Evolutionary conservation across 2,888 invertebrate genomes (phyloP).

Genomic region (Andrena bicolor): DNA sequence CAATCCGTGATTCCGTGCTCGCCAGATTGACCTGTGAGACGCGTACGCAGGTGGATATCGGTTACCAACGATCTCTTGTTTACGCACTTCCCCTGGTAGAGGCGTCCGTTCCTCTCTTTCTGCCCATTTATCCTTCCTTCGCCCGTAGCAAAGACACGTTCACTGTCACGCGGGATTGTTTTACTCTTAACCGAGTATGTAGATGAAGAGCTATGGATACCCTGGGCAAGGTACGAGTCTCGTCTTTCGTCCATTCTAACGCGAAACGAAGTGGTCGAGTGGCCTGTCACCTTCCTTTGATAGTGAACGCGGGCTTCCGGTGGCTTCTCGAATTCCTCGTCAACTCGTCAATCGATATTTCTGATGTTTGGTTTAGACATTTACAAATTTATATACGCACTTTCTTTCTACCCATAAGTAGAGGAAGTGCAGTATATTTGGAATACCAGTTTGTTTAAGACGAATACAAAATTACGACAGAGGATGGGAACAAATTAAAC

Average conservation of each 20-base stretch:
- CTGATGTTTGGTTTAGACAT: background rate
- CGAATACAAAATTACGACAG: too few relatives aligned
- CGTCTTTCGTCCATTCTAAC: slow-evolving; percentile 74
- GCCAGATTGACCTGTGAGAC: slow-evolving; percentile 65
- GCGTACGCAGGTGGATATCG: slow-evolving; percentile 76
- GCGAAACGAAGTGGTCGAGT: slow-evolving; percentile 73
- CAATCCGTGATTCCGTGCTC: slow-evolving; percentile 74
- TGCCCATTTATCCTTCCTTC: slow-evolving; percentile 61
- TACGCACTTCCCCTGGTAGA: slow-evolving; percentile 47
- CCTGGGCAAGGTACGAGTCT: slow-evolving; percentile 69
- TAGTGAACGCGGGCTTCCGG: slow-evolving; percentile 48
- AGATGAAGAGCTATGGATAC: slow-evolving; percentile 72
- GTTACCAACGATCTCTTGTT: slow-evolving; percentile 74
- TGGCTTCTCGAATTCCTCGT: slow-evolving; percentile 48
- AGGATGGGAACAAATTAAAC: too few relatives aligned
- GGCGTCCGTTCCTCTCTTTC: slow-evolving; percentile 34
- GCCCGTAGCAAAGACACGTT: slow-evolving; percentile 35
- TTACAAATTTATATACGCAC: too few relatives aligned
- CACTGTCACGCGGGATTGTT: slow-evolving; percentile 82
- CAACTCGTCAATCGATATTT: slow-evolving; percentile 6
- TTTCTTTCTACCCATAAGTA: too few relatives aligned
- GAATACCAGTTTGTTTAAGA: too few relatives aligned
- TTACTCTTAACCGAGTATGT: slow-evolving; percentile 80
- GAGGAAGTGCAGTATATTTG: too few relatives aligned
- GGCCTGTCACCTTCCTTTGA: slow-evolving; percentile 42